These are phyloP conservation scores for Drosophila dunni DNA, from an alignment of 1,140 invertebrate genomes.

Conservation along the genomic window DNA sequence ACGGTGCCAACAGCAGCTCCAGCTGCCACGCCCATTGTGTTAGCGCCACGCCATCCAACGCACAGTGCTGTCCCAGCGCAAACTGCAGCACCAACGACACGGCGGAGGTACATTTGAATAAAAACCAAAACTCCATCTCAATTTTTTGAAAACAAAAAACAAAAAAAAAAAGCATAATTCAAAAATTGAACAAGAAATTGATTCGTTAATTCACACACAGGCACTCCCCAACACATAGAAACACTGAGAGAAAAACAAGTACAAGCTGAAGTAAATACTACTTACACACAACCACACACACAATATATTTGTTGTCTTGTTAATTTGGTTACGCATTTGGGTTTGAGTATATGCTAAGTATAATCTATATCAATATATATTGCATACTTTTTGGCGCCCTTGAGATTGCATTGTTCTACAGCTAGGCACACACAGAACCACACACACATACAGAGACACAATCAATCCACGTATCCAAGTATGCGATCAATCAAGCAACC, in stretches of 20 bases:
- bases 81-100: constrained; percentile 85
- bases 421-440: constrained; percentile 63
- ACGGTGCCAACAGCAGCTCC: constrained; percentile 84
- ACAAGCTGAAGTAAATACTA: constrained; percentile 49
- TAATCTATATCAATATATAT: constrained; percentile 55
- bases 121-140: constrained; percentile 23
- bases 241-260: constrained; percentile 13
- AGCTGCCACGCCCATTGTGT: constrained; percentile 84
- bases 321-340: constrained; percentile 78
- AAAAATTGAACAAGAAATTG: constrained; percentile 56
- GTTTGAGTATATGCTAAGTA: constrained; percentile 72
- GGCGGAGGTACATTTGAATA: constrained; percentile 84
- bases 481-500: constrained; percentile 41
- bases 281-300: constrained; percentile 47
- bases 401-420: constrained; percentile 74
- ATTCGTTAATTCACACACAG: constrained; percentile 22
- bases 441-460: constrained; percentile 15
- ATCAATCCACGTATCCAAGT: constrained; percentile 23
- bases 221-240: constrained; percentile 2
- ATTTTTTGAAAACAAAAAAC: constrained; percentile 19
- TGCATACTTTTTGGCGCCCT: constrained; percentile 75
- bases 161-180: constrained; percentile 77
- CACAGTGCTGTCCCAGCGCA: constrained; percentile 62
- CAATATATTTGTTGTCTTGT: constrained; percentile 78
- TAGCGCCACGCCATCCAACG: constrained; percentile 82